phyloP scores from a whole-genome alignment of 2,797 vertebrate species.

The Aplochiton taeniatus region DNA sequence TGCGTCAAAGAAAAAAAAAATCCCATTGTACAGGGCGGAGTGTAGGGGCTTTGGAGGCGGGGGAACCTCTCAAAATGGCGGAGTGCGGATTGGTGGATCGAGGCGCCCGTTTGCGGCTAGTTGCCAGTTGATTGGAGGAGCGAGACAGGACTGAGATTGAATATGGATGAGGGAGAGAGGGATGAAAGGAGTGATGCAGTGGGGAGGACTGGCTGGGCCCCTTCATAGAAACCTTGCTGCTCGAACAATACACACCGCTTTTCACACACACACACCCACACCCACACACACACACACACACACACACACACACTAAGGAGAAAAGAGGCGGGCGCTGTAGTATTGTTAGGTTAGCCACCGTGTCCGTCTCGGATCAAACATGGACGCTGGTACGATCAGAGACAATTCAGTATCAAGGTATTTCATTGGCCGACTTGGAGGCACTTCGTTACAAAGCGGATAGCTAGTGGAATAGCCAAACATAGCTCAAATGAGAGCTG shows the following conservation, averaged over 20 bases:
- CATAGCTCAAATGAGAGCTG: too few species aligned
- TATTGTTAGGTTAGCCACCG: constrained; percentile 39
- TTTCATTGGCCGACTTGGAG: not conserved
- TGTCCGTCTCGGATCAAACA: constrained; percentile 36
- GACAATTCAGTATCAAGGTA: constrained; percentile 4
- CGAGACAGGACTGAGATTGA: constrained; percentile 57
- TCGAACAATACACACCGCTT: constrained; percentile 61
- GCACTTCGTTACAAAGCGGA: not conserved
- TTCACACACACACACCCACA: constrained; percentile 12
- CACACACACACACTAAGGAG: constrained; percentile 26
- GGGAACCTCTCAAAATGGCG: constrained; percentile 46
- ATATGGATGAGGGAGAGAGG: constrained; percentile 72
- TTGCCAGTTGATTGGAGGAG: constrained; percentile 63
- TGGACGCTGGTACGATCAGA: constrained; percentile 24
- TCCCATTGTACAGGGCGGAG: constrained; percentile 62
- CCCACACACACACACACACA: too few species aligned
- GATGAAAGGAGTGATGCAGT: constrained; percentile 68
- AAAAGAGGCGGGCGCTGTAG: constrained; percentile 38
- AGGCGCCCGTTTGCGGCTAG: constrained; percentile 49
- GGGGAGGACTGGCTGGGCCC: constrained; percentile 41
- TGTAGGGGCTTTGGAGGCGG: constrained; percentile 59
- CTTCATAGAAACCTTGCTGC: constrained; percentile 49
- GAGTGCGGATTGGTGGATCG: constrained; percentile 64
- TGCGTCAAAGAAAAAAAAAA: constrained; percentile 75
- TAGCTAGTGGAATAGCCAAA: not conserved